Evolutionary conservation across 2,113 vertebrate species (phyloP), one percentile per base, ranked within the genome.

Genomic region (Raja brachyura): DNA sequence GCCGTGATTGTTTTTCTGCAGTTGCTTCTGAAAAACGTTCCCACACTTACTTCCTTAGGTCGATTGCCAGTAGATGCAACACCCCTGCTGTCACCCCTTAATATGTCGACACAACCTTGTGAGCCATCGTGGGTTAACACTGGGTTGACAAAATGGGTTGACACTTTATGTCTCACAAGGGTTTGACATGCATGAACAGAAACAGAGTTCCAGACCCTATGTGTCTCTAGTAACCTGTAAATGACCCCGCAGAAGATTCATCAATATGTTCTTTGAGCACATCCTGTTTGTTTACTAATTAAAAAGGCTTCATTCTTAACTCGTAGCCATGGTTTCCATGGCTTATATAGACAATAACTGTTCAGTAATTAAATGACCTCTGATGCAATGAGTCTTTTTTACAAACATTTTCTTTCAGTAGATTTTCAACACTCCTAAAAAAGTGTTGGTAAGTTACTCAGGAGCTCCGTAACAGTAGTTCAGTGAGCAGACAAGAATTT

Each of bases 11-110:
- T 11, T 14, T 66, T 88, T 63, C 28, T 63, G 56, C 59, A 63
- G 59, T 88, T 88, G 14, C 83, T 88, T 28, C 59, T 63, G n/a
- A 5, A 33, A 61, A 63, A 61, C 14, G 63, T 88, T 63, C 83
- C 83, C 83, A 88, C 83, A 88, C 28, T 88, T 63, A 33, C n/a
- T 63, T 61, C 83, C 59, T 63, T 63, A 63, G 83, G 6, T n/a
- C 56, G 2, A 14, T 63, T 18, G 59, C 83, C 83, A 88, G 83
- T 88, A 66, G 83, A 18, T 33, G 59, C 83, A 66, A 88, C 28
- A 31, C 59, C 83, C 83, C 5, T 9, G n/a, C 59, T 88, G 83
- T 31, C 59, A 8, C 16, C n/a, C 61, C 83, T 63, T 63, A 88
- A 88, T 16, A 88, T 6, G 59, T 66, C 83, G 63, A 63, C 56